Evolutionary conservation across 2,113 vertebrate genomes (phyloP).

Genomic region (Notothenia rossii): DNA sequence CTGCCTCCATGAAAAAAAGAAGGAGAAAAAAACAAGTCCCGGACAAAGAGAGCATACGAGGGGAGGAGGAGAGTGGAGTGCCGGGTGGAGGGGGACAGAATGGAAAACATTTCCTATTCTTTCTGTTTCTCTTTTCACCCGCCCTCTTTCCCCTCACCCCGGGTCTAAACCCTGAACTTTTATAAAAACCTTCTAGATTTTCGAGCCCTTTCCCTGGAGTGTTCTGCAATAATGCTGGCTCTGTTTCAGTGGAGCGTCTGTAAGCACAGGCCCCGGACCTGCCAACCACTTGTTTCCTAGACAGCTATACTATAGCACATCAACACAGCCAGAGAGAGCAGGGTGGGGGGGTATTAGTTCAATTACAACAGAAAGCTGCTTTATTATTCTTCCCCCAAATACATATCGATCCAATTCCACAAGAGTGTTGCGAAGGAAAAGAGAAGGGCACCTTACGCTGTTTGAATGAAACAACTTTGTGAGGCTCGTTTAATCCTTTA

Average conservation of each 20-base stretch:
- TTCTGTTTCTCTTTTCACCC: slow-evolving; percentile 68
- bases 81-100: slow-evolving; percentile 54
- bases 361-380: slow-evolving; percentile 48
- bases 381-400: slow-evolving; percentile 43
- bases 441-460: not conserved
- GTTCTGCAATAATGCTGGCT: slow-evolving; percentile 61
- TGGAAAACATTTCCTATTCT: slow-evolving; percentile 80
- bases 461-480: slow-evolving; percentile 40
- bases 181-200: slow-evolving; percentile 34
- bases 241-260: slow-evolving; percentile 57
- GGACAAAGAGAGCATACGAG: slow-evolving; percentile 73
- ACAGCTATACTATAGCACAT: slow-evolving; percentile 65
- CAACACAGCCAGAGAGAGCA: slow-evolving; percentile 52
- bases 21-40: slow-evolving; percentile 9
- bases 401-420: slow-evolving; percentile 52
- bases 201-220: slow-evolving; percentile 52
- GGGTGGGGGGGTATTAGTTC: slow-evolving; percentile 16
- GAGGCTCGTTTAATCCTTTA: slow-evolving; percentile 13
- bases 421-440: not conserved
- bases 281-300: slow-evolving; percentile 56
- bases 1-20: slow-evolving; percentile 52
- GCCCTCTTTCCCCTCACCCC: slow-evolving; percentile 52
- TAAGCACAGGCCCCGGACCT: slow-evolving; percentile 49
- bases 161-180: slow-evolving; percentile 67
- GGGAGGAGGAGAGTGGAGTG: slow-evolving; percentile 63